A percentile compares a stretch with the other conserved stretches of the same genome.
These are phyloP conservation scores for Trachelus troglodyta DNA, from an alignment of 2,888 invertebrate species.

Conservation along the genomic window DNA sequence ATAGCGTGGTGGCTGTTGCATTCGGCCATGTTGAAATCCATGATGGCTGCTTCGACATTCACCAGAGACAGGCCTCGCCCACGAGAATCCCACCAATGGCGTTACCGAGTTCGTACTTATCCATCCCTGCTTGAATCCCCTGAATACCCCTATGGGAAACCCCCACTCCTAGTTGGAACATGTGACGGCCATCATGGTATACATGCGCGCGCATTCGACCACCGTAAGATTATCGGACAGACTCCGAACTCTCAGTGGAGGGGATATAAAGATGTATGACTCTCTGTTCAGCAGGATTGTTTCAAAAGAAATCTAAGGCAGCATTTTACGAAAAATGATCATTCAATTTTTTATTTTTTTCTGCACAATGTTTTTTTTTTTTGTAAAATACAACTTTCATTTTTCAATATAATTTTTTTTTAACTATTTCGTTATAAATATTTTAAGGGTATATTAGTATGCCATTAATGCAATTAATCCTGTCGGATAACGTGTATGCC, in stretches of 20 bases:
- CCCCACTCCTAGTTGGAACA: constrained; percentile 21
- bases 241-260: no score
- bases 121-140: constrained; percentile 52
- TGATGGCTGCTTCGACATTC: constrained; percentile 60
- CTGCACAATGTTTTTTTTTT: background rate
- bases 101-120: constrained; percentile 40
- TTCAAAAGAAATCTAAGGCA: background rate
- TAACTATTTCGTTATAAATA: background rate
- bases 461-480: background rate
- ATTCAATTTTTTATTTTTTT: background rate
- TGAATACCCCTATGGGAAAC: constrained; percentile 36
- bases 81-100: constrained; percentile 55
- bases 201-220: constrained; percentile 52
- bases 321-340: background rate
- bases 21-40: constrained; percentile 59
- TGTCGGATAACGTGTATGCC: background rate
- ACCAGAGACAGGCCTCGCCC: constrained; percentile 46
- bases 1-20: background rate
- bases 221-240: background rate
- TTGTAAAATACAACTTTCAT: background rate
- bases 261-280: background rate
- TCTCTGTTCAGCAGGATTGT: background rate
- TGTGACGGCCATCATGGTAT: constrained; percentile 56
- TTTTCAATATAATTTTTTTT: background rate
- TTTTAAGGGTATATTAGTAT: background rate